A percentile compares a stretch with the other conserved stretches of the same genome.
Evolutionary conservation across 2,888 invertebrate species (phyloP).

Genomic region (Melieria omissa): DNA sequence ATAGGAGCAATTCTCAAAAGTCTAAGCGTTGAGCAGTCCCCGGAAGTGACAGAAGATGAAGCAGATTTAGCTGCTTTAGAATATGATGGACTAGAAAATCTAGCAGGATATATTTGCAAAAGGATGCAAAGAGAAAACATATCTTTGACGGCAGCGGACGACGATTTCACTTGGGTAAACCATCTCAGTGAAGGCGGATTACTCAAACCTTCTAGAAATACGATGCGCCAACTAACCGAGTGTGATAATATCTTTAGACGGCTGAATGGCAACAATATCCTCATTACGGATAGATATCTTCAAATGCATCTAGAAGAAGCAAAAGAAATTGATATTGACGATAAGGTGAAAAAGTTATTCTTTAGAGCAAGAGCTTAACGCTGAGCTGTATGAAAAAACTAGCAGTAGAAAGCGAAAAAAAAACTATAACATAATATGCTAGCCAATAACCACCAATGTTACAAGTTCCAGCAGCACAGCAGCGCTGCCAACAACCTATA

Average conservation of each 20-base stretch:
- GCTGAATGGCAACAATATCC: neutral
- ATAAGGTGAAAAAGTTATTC: neutral
- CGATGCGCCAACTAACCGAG: constrained; percentile 12
- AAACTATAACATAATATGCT: too few species aligned
- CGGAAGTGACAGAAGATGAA: constrained; percentile 7
- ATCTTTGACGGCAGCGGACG: too few species aligned
- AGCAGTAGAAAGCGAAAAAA: too few species aligned
- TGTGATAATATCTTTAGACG: neutral
- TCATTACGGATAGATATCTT: neutral
- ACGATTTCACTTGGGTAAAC: constrained; percentile 32
- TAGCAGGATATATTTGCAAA: constrained; percentile 37
- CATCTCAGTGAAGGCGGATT: constrained; percentile 38
- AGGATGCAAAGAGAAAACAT: constrained; percentile 4
- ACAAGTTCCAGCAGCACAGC: too few species aligned
- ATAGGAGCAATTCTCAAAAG: too few species aligned
- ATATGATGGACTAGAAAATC: constrained; percentile 36
- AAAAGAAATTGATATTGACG: neutral
- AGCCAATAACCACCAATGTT: too few species aligned
- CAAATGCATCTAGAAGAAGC: neutral
- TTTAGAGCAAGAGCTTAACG: neutral
- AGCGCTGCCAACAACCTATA: too few species aligned
- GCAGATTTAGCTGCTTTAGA: constrained; percentile 22
- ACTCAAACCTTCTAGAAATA: constrained; percentile 24
- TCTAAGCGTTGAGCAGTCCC: too few species aligned
- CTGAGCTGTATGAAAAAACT: too few species aligned